Percentiles rank a stretch among this genome's conserved stretches.
These are phyloP conservation scores for Paedocypris micromegethes DNA, from an alignment of 2,797 vertebrate species.

Conservation along the genomic window DNA sequence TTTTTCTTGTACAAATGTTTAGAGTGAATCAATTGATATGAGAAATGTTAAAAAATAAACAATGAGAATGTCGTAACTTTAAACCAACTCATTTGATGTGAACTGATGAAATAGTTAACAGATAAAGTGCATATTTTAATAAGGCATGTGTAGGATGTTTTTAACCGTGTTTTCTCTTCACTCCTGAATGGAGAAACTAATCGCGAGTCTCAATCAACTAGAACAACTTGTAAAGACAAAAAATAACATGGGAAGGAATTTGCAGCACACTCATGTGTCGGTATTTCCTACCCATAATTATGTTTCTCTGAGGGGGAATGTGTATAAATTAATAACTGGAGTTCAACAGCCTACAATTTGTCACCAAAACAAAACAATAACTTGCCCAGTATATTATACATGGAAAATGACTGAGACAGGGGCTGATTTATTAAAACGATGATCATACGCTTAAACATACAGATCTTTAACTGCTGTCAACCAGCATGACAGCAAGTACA, in stretches of 20 bases:
- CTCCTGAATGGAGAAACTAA: slow-evolving; percentile 1
- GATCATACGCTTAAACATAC: no score
- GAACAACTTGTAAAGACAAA: slow-evolving; percentile 4
- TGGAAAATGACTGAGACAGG: not conserved
- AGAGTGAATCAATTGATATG: no score
- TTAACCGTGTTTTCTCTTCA: slow-evolving; percentile 4
- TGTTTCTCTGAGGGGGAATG: slow-evolving; percentile 13
- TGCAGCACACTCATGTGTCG: not conserved
- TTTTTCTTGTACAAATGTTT: no score
- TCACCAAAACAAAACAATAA: slow-evolving; percentile 1
- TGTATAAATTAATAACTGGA: slow-evolving; percentile 10
- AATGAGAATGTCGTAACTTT: no score
- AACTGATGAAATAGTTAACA: no score
- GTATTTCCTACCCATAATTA: slow-evolving; percentile 5
- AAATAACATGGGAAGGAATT: slow-evolving; percentile 11
- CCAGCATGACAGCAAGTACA: no score
- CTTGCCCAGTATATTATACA: not conserved
- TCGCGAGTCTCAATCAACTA: slow-evolving; percentile 9
- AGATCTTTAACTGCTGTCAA: no score
- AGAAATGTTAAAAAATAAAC: no score
- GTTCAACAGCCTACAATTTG: slow-evolving; percentile 3
- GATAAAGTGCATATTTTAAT: not conserved
- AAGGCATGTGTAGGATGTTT: not conserved
- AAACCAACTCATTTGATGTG: no score
- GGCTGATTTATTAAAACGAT: no score